Evolutionary conservation across 2,113 vertebrate species (phyloP).

Genomic region (Chaenocephalus aceratus): DNA sequence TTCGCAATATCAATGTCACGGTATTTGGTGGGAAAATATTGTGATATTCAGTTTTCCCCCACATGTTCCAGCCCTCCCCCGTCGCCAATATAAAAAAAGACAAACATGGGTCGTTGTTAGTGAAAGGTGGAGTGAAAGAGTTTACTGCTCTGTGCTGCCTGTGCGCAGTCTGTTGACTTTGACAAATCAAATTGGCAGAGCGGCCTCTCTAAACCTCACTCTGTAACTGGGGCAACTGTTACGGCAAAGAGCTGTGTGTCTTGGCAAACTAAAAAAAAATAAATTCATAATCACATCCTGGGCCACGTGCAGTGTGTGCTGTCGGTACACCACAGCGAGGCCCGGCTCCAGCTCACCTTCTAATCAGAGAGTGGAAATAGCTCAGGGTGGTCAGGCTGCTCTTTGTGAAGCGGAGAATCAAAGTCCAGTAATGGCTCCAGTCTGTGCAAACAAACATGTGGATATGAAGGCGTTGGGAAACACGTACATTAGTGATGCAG

Average conservation of each 20-base stretch:
- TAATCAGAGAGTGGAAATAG: constrained; percentile 81
- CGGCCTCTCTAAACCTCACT: background rate
- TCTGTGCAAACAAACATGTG: constrained; percentile 56
- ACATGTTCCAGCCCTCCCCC: no score
- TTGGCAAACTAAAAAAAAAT: constrained; percentile 16
- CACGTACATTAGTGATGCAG: background rate
- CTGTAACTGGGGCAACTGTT: constrained; percentile 17
- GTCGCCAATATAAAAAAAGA: no score
- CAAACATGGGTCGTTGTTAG: no score
- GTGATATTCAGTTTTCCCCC: no score
- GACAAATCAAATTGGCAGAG: background rate
- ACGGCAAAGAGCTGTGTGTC: constrained; percentile 17
- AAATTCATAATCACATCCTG: constrained; percentile 40
- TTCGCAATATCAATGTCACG: no score
- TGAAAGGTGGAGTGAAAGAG: no score
- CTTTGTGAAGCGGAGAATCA: constrained; percentile 57
- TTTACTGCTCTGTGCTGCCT: constrained; percentile 2
- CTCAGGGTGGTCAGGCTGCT: constrained; percentile 65
- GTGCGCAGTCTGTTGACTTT: constrained; percentile 11
- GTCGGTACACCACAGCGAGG: constrained; percentile 20
- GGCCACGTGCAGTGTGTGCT: constrained; percentile 33
- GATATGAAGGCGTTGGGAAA: no score
- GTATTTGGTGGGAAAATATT: no score
- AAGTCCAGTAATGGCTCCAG: constrained; percentile 65
- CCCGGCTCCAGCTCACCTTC: constrained; percentile 73